Base-by-base conservation (phyloP, 2,888 invertebrate genomes). In the Troides helena region DNA sequence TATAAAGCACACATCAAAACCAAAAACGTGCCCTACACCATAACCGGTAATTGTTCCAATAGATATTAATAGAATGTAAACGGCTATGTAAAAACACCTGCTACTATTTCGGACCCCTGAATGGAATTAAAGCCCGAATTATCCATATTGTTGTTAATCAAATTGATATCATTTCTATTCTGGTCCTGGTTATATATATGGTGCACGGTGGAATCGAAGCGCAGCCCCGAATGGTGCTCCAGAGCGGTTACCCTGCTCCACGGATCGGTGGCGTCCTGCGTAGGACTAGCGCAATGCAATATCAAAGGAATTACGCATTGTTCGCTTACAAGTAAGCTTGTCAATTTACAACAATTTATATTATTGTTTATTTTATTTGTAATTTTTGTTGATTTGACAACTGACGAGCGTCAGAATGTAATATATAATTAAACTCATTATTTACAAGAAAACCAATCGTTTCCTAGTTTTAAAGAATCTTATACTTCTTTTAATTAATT, bases 161-260 rank as follows among this genome's bases (percentile, higher is more conserved):
- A 90, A 73, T 75, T 90, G 25, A 56, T 78, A 8, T 90, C 92
- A 1, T 90, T 91, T 67, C 57, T 88, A n/a, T 81, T 84, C 65
- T 92, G 92, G 91, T 74, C 77, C 65, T 78, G 77, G 57, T 70
- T 85, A 39, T 92, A 92, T 75, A 30, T 88, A 21, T 76, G 78
- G 70, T 81, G 80, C 56, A 70, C 77, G 2, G 70, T 76, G 14
- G 67, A 74, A 23, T 81, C 83, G 1, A 72, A 74, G 0, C 75
- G 80, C 23, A 79, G 73, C 30, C 87, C 89, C 0, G 92, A 92
- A 71, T 91, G 87, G 86, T 83, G 83, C 71, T 87, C 88, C 0
- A 78, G 92, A 30, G 74, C 79, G 18, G 77, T 92, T 57, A 88
- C 92, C 0, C 75, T 92, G 10, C 71, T 90, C 17, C 92, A 92